phyloP scores from a whole-genome alignment of 2,113 vertebrate species.

The Rostratula benghalensis region DNA sequence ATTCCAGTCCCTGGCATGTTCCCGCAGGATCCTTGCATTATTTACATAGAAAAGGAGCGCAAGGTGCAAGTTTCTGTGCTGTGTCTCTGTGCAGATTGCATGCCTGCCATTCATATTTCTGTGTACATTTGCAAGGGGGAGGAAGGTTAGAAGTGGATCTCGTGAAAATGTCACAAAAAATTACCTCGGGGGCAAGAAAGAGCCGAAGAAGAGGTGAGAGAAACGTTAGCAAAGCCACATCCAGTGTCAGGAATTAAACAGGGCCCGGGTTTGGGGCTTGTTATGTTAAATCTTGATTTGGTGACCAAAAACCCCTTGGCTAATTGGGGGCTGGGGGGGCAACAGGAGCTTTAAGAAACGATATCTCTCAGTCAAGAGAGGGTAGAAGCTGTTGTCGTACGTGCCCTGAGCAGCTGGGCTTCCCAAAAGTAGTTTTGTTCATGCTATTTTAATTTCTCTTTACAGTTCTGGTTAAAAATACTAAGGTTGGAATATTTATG shows the following conservation, averaged over 20 bases:
- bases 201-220: neutral
- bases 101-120: constrained; percentile 57
- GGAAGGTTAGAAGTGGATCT: neutral
- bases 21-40: constrained; percentile 78
- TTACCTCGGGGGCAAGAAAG: constrained; percentile 39
- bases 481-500: neutral
- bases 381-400: neutral
- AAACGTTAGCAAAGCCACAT: neutral
- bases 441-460: neutral
- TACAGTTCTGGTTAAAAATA: neutral
- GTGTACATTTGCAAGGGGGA: neutral
- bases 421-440: neutral
- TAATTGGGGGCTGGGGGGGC: neutral
- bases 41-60: constrained; percentile 75
- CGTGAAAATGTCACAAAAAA: constrained; percentile 49
- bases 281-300: neutral
- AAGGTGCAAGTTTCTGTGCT: constrained; percentile 72
- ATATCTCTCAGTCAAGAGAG: neutral
- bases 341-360: neutral
- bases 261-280: neutral
- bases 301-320: neutral
- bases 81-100: constrained; percentile 42
- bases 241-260: constrained; percentile 11
- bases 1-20: constrained; percentile 77
- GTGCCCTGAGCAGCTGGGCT: neutral